These are phyloP conservation scores for Lasaia peninsularis DNA, from an alignment of 1,140 invertebrate genomes.

Conservation along the genomic window DNA sequence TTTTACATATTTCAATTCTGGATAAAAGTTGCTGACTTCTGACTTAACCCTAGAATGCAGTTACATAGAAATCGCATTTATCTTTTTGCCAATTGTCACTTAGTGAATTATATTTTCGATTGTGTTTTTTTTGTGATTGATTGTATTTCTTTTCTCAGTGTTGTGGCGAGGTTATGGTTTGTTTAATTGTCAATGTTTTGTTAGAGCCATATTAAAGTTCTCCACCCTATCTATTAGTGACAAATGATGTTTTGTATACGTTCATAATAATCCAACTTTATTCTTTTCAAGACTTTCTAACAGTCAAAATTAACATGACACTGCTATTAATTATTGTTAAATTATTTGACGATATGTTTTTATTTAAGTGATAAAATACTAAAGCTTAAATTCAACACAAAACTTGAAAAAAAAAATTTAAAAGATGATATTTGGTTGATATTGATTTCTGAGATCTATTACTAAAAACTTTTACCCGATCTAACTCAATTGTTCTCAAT, in stretches of 20 bases:
- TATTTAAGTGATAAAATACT: no score
- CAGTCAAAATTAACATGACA: background rate
- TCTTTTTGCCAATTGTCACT: slow-evolving; percentile 52
- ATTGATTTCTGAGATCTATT: no score
- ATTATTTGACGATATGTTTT: no score
- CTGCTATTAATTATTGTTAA: background rate
- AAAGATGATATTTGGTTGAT: no score
- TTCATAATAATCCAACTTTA: background rate
- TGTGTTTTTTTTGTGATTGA: slow-evolving; percentile 16
- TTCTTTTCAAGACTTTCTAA: background rate
- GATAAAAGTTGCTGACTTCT: background rate
- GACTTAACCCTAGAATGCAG: slow-evolving; percentile 35
- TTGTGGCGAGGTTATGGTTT: slow-evolving; percentile 15
- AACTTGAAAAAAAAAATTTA: no score
- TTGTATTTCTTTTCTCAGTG: slow-evolving; percentile 13
- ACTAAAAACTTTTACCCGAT: no score
- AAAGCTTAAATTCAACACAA: no score
- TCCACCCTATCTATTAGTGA: slow-evolving; percentile 17
- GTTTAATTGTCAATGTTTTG: slow-evolving; percentile 15
- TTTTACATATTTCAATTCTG: no score
- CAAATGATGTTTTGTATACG: slow-evolving; percentile 17
- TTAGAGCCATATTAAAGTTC: slow-evolving; percentile 8
- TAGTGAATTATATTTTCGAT: slow-evolving; percentile 16
- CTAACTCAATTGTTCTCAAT: no score
- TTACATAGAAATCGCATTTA: slow-evolving; percentile 57